Base-by-base conservation (phyloP, 2,888 invertebrate genomes). In the Coenonympha arcania region DNA sequence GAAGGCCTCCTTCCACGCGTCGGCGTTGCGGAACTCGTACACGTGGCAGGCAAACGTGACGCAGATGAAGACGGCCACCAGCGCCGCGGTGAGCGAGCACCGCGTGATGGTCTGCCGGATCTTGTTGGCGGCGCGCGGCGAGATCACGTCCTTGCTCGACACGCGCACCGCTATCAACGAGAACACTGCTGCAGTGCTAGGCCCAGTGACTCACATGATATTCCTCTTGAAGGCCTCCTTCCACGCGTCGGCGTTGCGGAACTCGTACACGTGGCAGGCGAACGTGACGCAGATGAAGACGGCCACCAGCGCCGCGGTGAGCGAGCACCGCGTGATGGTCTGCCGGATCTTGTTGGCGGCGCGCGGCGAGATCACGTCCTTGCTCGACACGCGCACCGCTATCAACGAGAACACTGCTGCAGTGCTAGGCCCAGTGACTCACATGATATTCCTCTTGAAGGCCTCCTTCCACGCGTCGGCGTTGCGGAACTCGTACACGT, bases 91-190 rank as follows among this genome's bases (percentile, higher is more conserved):
- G 20, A 94, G 83, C 4, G 94, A 92, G 87, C 96, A 92, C 44
- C 96, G 89, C 3, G 95, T 90, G 56, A 96, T 96, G 34, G 94
- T 95, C 62, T 93, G 91, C 28, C 92, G 90, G 57, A 97, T 95
- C 83, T 96, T 96, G 63, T 92, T 90, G 59, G 93, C 93, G 1
- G 94, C 95, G 60, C 92, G 91, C 45, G 92, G 90, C 0, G 95
- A 94, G 62, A 96, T 93, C 53, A 95, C 92, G 65, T 93, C 93
- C 57, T 92, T 91, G 59, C 94, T 93, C 45, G 92, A 93, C 57
- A 93, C 92, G 63, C 94, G 93, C 22, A 96, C 88, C 55, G 90
- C 90, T 53, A 95, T 89, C 46, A 97, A 82, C n/a, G n/a, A n/a
- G n/a, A n/a, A n/a, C n/a, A n/a, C n/a, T n/a, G n/a, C n/a, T n/a